Evolutionary conservation across 2,888 invertebrate genomes (phyloP), one percentile per base, ranked within the genome.

Genomic region (Ichneumoninae sp.): DNA sequence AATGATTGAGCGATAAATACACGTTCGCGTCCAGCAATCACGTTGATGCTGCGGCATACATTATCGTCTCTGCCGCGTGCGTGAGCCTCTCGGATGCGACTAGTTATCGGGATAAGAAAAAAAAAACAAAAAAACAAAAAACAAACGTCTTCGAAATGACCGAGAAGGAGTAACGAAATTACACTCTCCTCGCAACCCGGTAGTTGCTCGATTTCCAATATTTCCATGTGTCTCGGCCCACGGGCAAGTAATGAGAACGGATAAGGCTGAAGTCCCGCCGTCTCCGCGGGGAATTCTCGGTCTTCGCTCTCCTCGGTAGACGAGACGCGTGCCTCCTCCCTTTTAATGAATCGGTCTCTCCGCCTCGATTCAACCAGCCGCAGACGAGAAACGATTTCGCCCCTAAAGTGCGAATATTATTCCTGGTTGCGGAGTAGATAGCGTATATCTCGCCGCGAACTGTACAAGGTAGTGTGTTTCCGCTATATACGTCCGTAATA

Each of bases 1-100:
- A 22, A 52, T 52, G 50, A 75, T 65, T 66, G 75, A 75, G 50
- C 63, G 47, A 40, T 50, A 75, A 75, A 66, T 33, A 60, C 10
- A 33, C 2, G 63, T n/a, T 50, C n/a, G 22, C 63, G 50, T 19
- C 50, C 13, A 33, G 19, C 33, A 66, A 50, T 75, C n/a, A 50
- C 22, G 33, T 65, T 13, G 13, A 30, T 47, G 52, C 50, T 65
- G 75, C 22, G 7, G 33, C 47, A 65, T 75, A 65, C 13, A 50
- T 30, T 7, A 52, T 19, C 10, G 33, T 36, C 33, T 54, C 16
- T 1, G 6, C 33, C 1, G 52, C 52, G 22, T 52, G 33, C 19
- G 16, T 70, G 54, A n/a, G n/a, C 36, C 57, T 26, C 26, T 13
- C 22, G 30, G 16, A 50, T 33, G 26, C 30, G 26, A 16, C 8